Percentiles rank a stretch among this genome's conserved stretches.
Conservation (phyloP, 2,888 invertebrate species). For the Rhopalosiphum nymphaeae region DNA sequence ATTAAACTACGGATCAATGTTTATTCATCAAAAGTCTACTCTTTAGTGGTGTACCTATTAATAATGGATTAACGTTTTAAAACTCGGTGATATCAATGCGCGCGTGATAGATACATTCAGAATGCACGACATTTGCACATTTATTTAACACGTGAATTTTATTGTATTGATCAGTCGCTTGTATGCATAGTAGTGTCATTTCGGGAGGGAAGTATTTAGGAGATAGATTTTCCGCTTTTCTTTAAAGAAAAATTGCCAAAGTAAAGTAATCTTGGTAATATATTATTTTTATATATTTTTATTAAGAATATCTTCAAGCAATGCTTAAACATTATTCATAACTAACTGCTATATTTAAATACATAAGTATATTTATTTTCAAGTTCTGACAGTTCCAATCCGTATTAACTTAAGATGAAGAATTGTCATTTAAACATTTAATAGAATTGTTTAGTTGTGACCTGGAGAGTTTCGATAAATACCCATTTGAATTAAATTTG, state of each 20-base stretch:
- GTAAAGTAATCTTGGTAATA: not conserved
- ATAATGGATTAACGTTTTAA: not conserved
- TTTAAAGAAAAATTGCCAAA: not conserved
- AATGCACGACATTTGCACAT: not conserved
- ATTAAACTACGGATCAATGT: not conserved
- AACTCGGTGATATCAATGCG: not conserved
- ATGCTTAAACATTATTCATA: not conserved
- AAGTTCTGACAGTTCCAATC: not conserved
- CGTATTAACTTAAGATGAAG: not conserved
- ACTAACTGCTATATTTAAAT: not conserved
- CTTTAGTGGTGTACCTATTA: not conserved
- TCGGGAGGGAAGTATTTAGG: not conserved
- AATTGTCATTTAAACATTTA: not conserved
- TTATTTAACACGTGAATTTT: not conserved
- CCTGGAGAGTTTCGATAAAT: not conserved
- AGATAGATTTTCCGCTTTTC: not conserved
- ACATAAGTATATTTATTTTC: not conserved
- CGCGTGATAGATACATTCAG: not conserved
- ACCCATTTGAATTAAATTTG: not conserved
- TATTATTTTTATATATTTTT: not conserved
- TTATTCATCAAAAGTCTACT: not conserved
- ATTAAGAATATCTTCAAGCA: not conserved
- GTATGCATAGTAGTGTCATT: not conserved
- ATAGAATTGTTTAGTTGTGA: not conserved
- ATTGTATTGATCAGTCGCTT: not conserved